These are phyloP conservation scores for Clanis bilineata DNA, from an alignment of 2,888 invertebrate species.

Conservation along the genomic window DNA sequence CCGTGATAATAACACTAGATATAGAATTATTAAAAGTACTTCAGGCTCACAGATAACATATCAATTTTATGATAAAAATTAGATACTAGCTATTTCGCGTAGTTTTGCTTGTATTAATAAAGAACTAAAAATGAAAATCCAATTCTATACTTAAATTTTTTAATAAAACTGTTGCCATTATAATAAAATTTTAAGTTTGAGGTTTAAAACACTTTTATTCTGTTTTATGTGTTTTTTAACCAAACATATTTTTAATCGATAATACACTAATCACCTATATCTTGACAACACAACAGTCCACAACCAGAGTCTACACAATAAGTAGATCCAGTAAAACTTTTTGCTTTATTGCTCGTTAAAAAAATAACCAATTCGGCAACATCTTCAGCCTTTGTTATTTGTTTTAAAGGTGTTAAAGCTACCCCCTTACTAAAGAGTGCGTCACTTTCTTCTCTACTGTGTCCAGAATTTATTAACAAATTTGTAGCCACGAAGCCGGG, in stretches of 20 bases:
- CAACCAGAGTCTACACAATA: conserved; percentile 38
- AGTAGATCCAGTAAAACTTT: conserved; percentile 45
- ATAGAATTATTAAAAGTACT: not conserved
- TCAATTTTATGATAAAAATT: not conserved
- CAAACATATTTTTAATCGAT: no score
- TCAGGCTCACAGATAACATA: not conserved
- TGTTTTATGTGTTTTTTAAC: no score
- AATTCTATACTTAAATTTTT: no score
- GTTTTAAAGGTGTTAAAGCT: conserved; percentile 28
- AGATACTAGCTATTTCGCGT: no score
- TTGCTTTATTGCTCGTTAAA: conserved; percentile 50
- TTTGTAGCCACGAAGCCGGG: conserved; percentile 85
- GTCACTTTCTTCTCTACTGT: conserved; percentile 29
- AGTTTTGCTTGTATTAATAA: no score
- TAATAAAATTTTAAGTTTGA: no score
- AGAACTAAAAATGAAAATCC: no score
- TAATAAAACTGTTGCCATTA: no score
- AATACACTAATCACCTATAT: not conserved
- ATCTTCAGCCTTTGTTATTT: conserved; percentile 38
- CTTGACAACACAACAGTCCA: conserved; percentile 16
- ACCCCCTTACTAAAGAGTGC: conserved; percentile 20
- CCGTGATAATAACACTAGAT: not conserved
- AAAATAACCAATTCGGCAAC: conserved; percentile 43
- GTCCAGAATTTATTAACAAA: conserved; percentile 30
- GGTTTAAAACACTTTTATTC: no score